Conservation (phyloP, 2,888 invertebrate species). For the Dermolepida albohirtum region DNA sequence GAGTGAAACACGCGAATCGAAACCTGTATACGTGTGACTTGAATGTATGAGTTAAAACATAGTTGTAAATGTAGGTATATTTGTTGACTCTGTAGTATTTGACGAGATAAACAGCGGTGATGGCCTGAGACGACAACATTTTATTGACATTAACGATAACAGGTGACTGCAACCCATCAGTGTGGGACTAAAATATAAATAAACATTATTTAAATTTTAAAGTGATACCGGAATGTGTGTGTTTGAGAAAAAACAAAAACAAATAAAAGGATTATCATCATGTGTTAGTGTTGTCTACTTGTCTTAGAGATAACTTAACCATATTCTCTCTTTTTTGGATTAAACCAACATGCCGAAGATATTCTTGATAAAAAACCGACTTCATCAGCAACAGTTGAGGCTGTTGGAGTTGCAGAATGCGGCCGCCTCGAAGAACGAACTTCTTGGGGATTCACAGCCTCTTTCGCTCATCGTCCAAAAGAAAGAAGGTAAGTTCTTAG, state of each 20-base stretch:
- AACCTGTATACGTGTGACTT: constrained; percentile 12
- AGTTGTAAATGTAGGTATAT: constrained; percentile 1
- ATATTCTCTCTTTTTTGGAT: constrained; percentile 10
- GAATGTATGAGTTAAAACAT: constrained; percentile 7
- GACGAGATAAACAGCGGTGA: constrained; percentile 4
- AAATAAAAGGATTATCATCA: constrained; percentile 12
- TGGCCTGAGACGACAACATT: constrained; percentile 7
- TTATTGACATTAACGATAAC: constrained; percentile 4
- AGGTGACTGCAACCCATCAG: neutral
- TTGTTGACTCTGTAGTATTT: neutral
- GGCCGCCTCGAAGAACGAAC: constrained; percentile 72
- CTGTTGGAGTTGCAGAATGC: constrained; percentile 86
- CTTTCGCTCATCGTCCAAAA: constrained; percentile 71
- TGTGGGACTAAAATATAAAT: constrained; percentile 13
- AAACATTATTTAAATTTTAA: too few species aligned
- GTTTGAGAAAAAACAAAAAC: neutral
- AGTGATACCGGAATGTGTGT: constrained; percentile 5
- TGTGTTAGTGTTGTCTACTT: constrained; percentile 32
- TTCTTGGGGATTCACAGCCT: constrained; percentile 70
- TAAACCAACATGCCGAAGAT: constrained; percentile 85
- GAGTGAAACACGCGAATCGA: constrained; percentile 54
- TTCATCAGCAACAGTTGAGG: constrained; percentile 90
- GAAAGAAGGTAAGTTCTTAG: constrained; percentile 61
- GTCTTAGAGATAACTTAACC: constrained; percentile 25
- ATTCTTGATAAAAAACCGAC: constrained; percentile 89